Evolutionary conservation across 2,888 invertebrate species (phyloP).

Genomic region (Megastigmus dorsalis): DNA sequence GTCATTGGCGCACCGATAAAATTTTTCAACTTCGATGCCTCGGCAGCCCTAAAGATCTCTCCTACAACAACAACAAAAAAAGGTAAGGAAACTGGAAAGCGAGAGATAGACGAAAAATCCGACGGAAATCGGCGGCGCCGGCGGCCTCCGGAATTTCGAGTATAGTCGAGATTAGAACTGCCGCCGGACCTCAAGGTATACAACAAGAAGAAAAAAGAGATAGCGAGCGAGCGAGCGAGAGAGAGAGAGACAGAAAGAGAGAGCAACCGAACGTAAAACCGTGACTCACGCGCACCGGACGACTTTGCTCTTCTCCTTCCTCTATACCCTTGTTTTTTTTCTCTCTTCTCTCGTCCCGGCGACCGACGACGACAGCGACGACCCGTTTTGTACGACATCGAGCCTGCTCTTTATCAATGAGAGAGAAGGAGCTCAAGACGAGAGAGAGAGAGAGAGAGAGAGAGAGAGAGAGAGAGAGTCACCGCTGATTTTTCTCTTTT

Average conservation of each 20-base stretch:
- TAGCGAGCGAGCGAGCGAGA: background rate
- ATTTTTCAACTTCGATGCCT: background rate
- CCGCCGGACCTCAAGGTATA: no score
- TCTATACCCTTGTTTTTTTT: no score
- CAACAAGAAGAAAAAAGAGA: no score
- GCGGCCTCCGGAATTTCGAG: slow-evolving; percentile 50
- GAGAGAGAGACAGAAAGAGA: background rate
- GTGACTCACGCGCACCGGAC: slow-evolving; percentile 26
- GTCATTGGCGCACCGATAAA: no score
- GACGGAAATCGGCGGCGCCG: slow-evolving; percentile 37
- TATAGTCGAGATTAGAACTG: no score
- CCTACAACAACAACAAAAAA: background rate
- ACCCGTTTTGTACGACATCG: slow-evolving; percentile 52
- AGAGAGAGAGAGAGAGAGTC: no score
- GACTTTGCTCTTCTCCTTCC: slow-evolving; percentile 24
- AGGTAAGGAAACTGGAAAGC: background rate
- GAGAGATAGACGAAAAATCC: slow-evolving; percentile 22
- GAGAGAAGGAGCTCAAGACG: no score
- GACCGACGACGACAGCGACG: slow-evolving; percentile 15
- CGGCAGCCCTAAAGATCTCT: background rate
- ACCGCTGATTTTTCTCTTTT: no score
- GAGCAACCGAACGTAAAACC: slow-evolving; percentile 1
- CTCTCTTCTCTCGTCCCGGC: slow-evolving; percentile 18
- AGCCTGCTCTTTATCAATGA: slow-evolving; percentile 46
- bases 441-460: no score